Evolutionary conservation across 2,113 vertebrate genomes (phyloP), one percentile per base, ranked within the genome.

Genomic region (Stictonetta naevosa): DNA sequence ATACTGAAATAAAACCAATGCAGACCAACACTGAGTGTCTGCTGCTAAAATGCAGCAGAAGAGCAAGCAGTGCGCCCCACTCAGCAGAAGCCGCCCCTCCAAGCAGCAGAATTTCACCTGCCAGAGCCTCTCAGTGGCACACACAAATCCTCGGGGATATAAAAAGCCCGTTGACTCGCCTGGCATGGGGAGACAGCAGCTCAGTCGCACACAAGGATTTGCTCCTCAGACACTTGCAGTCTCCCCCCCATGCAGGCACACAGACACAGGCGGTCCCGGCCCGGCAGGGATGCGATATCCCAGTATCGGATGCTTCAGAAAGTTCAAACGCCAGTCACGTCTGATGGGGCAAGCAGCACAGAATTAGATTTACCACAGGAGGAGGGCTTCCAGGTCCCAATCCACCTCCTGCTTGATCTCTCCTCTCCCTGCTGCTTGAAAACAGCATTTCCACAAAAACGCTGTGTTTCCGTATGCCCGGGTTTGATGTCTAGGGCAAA

Each of bases 101-200:
- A 40, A 89, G 40, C 52, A 79, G 69, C 36, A 68, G 33, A 67
- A 79, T 15, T 40, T 52, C 92, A 91, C 28, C 56, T 5, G 0
- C 22, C 28, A 5, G 46, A 95, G 66, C 59, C 50, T 71, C 34
- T 79, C 33, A 40, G 64, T 13, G 56, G 56, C 59, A 86, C 50
- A 59, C 36, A 72, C 16, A 46, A 48, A 91, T 59, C 42, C 79
- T 46, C 1, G n/a, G 55, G 67, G 93, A 94, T 98, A 97, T 95
- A 96, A 98, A 98, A 98, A 98, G 93, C 83, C 83, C 10, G 26
- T 36, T 96, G 97, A 96, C 93, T 90, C 14, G 16, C 88, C 79
- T 62, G 93, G 96, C 93, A 98, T 55, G 76, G 55, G 63, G 83
- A 68, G 66, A 86, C 66, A 93, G 93, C 50, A 85, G 90, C 91